Conservation (phyloP, 2,113 vertebrate species). For the Ciconia stormi region DNA sequence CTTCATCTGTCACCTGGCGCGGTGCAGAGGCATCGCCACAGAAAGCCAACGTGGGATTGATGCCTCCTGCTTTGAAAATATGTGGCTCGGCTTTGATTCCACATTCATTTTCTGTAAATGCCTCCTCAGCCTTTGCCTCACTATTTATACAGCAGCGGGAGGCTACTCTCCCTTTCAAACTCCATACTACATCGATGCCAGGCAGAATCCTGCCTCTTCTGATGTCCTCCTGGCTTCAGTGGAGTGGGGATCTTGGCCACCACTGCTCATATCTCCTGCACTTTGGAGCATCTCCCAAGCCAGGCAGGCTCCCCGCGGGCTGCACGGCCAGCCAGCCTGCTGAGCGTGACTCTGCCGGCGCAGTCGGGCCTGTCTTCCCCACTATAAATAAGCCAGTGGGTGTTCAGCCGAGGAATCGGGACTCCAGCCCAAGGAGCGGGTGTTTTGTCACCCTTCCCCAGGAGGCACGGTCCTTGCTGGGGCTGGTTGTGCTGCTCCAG, state of each 20-base stretch:
- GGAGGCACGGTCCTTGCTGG: background rate
- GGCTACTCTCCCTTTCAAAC: background rate
- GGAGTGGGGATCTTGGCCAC: background rate
- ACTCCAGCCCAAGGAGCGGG: background rate
- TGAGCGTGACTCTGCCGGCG: background rate
- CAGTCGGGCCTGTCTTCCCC: background rate
- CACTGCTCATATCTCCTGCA: background rate
- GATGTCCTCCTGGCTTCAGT: background rate
- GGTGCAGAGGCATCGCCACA: background rate
- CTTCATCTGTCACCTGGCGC: background rate
- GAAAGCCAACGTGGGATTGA: background rate
- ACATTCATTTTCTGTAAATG: conserved; percentile 42
- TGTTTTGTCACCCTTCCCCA: background rate
- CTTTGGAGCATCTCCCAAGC: background rate
- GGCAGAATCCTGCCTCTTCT: background rate
- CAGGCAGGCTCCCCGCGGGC: background rate
- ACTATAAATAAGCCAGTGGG: background rate
- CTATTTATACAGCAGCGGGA: background rate
- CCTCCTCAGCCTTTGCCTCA: background rate
- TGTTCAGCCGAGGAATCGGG: background rate
- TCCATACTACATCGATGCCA: accelerated
- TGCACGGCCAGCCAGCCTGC: background rate
- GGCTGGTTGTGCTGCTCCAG: background rate
- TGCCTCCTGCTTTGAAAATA: conserved; percentile 38
- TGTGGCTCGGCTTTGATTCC: conserved; percentile 3